Evolutionary conservation across 2,888 invertebrate genomes (phyloP).

Genomic region (Archaeoteleia sp.): DNA sequence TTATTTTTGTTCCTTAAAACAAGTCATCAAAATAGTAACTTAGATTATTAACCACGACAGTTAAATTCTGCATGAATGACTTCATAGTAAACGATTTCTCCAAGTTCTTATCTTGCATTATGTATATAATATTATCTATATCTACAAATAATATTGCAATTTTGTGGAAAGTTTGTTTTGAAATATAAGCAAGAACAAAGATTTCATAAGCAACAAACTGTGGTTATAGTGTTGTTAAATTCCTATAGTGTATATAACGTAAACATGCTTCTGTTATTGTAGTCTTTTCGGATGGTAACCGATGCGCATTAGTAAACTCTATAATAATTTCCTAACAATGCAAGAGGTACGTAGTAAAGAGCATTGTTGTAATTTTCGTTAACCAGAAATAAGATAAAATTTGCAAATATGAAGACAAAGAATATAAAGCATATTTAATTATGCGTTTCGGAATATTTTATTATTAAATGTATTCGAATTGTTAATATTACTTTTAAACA

Average conservation of each 20-base stretch:
- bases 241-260: conserved; percentile 19
- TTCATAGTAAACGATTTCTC: no score
- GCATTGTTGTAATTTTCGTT: conserved; percentile 46
- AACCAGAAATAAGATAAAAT: conserved; percentile 10
- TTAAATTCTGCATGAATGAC: no score
- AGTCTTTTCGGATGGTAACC: conserved; percentile 17
- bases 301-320: conserved; percentile 37
- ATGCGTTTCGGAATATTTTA: conserved; percentile 39
- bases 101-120: no score
- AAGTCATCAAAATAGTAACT: no score
- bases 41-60: no score
- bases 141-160: conserved; percentile 12
- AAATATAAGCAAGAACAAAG: conserved; percentile 28
- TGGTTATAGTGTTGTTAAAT: background rate
- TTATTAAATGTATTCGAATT: no score
- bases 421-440: conserved; percentile 38
- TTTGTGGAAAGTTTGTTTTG: conserved; percentile 10
- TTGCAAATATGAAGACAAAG: conserved; percentile 22
- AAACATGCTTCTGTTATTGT: conserved; percentile 25
- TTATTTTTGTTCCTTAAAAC: no score
- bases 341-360: conserved; percentile 28
- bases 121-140: conserved; percentile 5
- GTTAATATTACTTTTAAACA: no score
- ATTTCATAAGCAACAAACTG: conserved; percentile 19
- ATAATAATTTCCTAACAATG: conserved; percentile 18